Conservation (phyloP, 1,140 invertebrate species). For the Ceratina japonica region DNA sequence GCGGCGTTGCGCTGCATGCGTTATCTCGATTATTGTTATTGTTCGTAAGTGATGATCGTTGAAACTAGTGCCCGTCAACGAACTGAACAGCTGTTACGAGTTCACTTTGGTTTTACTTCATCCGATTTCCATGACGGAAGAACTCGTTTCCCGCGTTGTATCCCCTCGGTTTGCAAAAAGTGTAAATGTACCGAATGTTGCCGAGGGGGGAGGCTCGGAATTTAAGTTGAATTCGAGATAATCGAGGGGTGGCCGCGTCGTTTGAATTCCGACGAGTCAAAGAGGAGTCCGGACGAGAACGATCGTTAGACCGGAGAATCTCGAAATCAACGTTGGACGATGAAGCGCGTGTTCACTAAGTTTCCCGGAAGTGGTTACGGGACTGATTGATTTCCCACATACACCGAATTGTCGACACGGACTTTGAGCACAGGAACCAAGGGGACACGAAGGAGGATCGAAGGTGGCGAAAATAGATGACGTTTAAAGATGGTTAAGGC, state of each 20-base stretch:
- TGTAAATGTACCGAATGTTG: too few species aligned
- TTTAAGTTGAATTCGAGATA: not conserved
- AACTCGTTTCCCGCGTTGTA: too few species aligned
- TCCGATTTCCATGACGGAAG: too few species aligned
- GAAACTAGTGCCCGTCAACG: slow-evolving; percentile 1
- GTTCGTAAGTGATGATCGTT: slow-evolving; percentile 44
- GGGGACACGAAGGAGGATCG: not conserved
- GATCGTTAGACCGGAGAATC: slow-evolving; percentile 50
- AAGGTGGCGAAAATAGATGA: too few species aligned
- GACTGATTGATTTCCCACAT: slow-evolving; percentile 60
- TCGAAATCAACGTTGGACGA: slow-evolving; percentile 23
- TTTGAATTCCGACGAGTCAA: slow-evolving; percentile 15
- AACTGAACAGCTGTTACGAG: too few species aligned
- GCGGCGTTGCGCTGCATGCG: slow-evolving; percentile 55
- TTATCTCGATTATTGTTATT: slow-evolving; percentile 70
- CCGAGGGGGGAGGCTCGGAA: too few species aligned
- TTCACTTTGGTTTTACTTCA: too few species aligned
- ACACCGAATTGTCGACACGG: slow-evolving; percentile 37
- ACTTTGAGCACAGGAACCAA: not conserved
- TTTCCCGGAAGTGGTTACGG: slow-evolving; percentile 56
- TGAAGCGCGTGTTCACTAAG: slow-evolving; percentile 29
- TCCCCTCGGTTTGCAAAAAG: too few species aligned
- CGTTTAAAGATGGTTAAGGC: not conserved
- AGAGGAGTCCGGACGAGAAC: slow-evolving; percentile 17
- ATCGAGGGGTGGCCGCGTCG: not conserved